Conservation (phyloP, 2,888 invertebrate species). For the Drosophila affinis region DNA sequence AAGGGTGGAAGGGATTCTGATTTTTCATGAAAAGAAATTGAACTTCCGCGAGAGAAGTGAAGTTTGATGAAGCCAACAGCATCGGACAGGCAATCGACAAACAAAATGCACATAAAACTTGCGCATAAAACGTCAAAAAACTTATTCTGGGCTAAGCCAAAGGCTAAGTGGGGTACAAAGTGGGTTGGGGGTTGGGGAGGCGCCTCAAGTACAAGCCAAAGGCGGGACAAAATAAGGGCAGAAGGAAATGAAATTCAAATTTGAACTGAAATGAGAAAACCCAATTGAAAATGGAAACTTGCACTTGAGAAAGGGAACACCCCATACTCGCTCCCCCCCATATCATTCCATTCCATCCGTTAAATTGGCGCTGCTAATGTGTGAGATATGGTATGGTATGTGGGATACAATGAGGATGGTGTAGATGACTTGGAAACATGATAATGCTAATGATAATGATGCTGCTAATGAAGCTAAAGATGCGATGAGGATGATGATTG, state of each 20-base stretch:
- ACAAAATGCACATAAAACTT: constrained; percentile 35
- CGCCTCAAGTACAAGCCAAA: constrained; percentile 4
- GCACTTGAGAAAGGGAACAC: constrained; percentile 51
- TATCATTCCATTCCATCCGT: constrained; percentile 25
- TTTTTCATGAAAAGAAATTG: constrained; percentile 49
- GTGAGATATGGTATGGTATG: constrained; percentile 16
- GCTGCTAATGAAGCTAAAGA: constrained; percentile 27
- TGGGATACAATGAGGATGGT: neutral
- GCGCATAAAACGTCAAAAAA: constrained; percentile 38
- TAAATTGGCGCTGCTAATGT: constrained; percentile 69
- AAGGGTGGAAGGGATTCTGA: neutral
- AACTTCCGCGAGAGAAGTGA: constrained; percentile 40
- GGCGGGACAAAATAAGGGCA: constrained; percentile 31
- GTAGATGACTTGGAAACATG: constrained; percentile 23
- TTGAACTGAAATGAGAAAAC: constrained; percentile 47
- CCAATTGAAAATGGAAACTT: constrained; percentile 73
- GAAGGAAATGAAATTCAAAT: constrained; percentile 26
- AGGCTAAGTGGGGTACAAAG: constrained; percentile 26
- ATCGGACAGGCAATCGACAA: constrained; percentile 3
- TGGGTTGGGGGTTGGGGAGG: constrained; percentile 14
- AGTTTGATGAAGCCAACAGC: constrained; percentile 13
- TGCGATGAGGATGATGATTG: constrained; percentile 16
- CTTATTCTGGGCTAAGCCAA: constrained; percentile 66
- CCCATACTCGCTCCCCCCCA: constrained; percentile 11
- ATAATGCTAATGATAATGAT: constrained; percentile 17